Percentiles rank a stretch among this genome's conserved stretches.
These are phyloP conservation scores for Drosophila yooni DNA, from an alignment of 2,888 invertebrate genomes.

Conservation along the genomic window DNA sequence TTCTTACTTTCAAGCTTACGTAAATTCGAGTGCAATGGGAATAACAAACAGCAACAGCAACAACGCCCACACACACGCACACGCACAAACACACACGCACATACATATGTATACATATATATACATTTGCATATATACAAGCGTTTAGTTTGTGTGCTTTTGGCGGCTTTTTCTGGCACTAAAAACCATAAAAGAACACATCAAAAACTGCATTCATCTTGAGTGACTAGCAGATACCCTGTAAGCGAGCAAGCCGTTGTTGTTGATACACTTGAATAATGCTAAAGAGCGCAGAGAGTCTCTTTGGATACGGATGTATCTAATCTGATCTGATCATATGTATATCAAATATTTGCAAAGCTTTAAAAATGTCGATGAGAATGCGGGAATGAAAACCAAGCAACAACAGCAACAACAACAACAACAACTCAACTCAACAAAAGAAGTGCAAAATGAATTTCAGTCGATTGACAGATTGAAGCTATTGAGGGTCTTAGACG, in stretches of 20 bases:
- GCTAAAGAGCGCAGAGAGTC: no score
- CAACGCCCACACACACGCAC: slow-evolving; percentile 1
- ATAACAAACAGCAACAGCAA: not conserved
- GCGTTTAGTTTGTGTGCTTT: slow-evolving; percentile 35
- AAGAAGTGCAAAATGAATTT: not conserved
- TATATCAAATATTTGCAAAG: no score
- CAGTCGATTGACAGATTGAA: not conserved
- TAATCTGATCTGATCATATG: no score
- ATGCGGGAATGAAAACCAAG: not conserved
- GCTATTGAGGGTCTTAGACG: not conserved
- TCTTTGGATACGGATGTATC: not conserved
- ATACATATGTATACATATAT: not conserved
- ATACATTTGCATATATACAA: slow-evolving; percentile 1
- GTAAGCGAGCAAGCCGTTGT: not conserved
- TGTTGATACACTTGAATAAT: no score
- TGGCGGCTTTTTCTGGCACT: slow-evolving; percentile 10
- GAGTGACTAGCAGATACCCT: not conserved
- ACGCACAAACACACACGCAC: not conserved
- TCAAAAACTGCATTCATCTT: not conserved
- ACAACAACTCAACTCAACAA: not conserved
- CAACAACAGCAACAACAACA: not conserved
- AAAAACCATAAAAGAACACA: slow-evolving; percentile 6
- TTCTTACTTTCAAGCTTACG: slow-evolving; percentile 53
- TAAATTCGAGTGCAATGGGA: slow-evolving; percentile 49
- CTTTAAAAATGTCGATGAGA: not conserved